phyloP scores from a whole-genome alignment of 64 coral and sea anemone genomes.

The Dendronephthya gigantea region DNA sequence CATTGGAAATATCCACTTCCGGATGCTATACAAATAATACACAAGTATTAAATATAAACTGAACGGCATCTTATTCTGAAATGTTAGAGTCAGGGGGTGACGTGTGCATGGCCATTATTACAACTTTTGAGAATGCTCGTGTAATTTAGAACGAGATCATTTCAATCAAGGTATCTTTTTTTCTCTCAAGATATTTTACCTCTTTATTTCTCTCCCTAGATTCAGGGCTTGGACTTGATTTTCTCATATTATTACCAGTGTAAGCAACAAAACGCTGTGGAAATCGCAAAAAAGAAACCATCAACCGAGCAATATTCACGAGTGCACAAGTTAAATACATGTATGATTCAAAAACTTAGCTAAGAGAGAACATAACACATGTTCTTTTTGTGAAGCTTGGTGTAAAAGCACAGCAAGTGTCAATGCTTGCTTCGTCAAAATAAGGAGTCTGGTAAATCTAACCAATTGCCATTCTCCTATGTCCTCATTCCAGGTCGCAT shows the following conservation, averaged over 20 bases:
- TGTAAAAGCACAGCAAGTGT: too few species aligned
- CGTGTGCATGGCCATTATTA: too few species aligned
- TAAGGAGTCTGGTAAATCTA: constrained; percentile 25
- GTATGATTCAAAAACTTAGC: too few species aligned
- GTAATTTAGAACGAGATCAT: too few species aligned
- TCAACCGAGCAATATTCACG: too few species aligned
- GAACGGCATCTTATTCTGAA: neutral
- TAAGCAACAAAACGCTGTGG: constrained; percentile 84
- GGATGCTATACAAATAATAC: constrained; percentile 23
- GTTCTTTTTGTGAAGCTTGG: too few species aligned
- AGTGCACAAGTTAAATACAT: too few species aligned
- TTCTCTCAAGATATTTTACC: constrained; percentile 1
- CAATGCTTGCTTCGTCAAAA: too few species aligned
- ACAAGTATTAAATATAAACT: neutral
- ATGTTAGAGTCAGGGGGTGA: neutral
- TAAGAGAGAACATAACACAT: too few species aligned
- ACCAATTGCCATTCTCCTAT: constrained; percentile 98
- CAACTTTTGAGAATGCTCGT: too few species aligned
- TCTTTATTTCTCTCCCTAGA: constrained; percentile 95
- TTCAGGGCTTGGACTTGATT: constrained; percentile 74
- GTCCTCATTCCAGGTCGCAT: constrained; percentile 95
- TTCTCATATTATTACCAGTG: constrained; percentile 96
- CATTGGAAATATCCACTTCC: constrained; percentile 84
- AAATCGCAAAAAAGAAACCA: constrained; percentile 1
- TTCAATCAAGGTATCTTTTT: too few species aligned